Base-by-base conservation (phyloP, 2,797 vertebrate species). In the Eulemur rubriventer region DNA sequence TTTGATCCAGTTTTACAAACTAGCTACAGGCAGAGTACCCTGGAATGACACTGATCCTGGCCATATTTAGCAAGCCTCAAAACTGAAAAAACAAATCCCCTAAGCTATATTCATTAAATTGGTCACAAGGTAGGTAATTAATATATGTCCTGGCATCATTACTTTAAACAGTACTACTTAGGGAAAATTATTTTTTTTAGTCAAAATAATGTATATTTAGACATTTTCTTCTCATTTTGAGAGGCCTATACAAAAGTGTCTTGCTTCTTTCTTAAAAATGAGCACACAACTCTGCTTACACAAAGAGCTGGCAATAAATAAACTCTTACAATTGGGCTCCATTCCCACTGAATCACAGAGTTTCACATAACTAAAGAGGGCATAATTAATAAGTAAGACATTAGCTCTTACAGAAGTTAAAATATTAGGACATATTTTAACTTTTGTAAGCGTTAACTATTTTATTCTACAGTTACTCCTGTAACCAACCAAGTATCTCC, bases 161-260 rank as follows among this genome's bases (percentile, higher is more conserved):
- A 33, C 41, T 89, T 89, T 35, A 59, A 87, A 69, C n/a, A 65
- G 41, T 11, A 83, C 18, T 48, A 61, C n/a, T 75, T 6, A 52
- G 33, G 43, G 24, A 69, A 83, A 79, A 72, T n/a, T 48, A 63
- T 22, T 24, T 57, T 52, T 41, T 41, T 24, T 61, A 11, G 12
- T 89, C 67, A 96, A 97, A 95, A 95, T 87, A 89, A 94, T 46
- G 9, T 22, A 50, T 69, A 85, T 57, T 92, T 55, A 94, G 63
- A 76, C 10, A 87, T 86, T 81, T 92, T 87, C 67, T 89, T 89
- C 35, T 86, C 79, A 97, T 70, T 94, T 93, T 81, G 69, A 93
- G 26, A 88, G 18, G 28, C 69, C 69, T 80, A 83, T 14, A 83
- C 28, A 95, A 67, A 91, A 94, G 24, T 28, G 86, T 20, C 57